Base-by-base conservation (phyloP, 2,888 invertebrate genomes). In the Odiellus spinosus region DNA sequence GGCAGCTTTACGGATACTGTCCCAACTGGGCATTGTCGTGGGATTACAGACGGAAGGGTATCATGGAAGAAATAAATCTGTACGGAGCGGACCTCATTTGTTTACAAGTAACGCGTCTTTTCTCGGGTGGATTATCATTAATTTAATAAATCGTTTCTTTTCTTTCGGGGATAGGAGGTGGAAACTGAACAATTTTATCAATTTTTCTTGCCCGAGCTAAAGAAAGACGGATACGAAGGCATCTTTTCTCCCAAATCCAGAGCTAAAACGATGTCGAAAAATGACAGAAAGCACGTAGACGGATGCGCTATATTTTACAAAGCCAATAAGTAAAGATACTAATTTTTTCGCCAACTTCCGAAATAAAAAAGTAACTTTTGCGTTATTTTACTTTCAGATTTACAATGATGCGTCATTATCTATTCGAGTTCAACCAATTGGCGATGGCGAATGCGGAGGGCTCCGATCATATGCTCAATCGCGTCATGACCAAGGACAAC, bases 291-390 rank as follows among this genome's bases (percentile, higher is more conserved):
- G 70, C 90, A 85, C 69, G 98, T 98, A 46, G 98, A 98, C 66
- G 98, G 98, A 55, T 98, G 96, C 73, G 96, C 96, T 57, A 96
- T 98, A 63, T 96, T 98, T 73, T 98, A 81, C 71, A 79, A 86
- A 67, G 80, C 82, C 64, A 78, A 81, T 63, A 90, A 90, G 87
- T 87, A 68, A 75, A 15, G n/a, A 17, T 45, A 43, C 11, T 6
- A 5, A 44, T 17, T 45, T 19, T 44, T 17, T 6, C 15, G 5
- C 36, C 32, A 5, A 14, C 3, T 14, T 18, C n/a, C 11, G n/a
- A 6, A 18, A 11, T 11, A n/a, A n/a, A 11, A n/a, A 12, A 14
- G 17, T 19, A 26, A 6, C 20, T 45, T 19, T 4, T n/a, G 8
- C n/a, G 4, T 6, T 34, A 15, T 44, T 35, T 55, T 10, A 10